Evolutionary conservation across 1,140 invertebrate genomes (phyloP).

Genomic region (Pseudomyrmex dendroicus): DNA sequence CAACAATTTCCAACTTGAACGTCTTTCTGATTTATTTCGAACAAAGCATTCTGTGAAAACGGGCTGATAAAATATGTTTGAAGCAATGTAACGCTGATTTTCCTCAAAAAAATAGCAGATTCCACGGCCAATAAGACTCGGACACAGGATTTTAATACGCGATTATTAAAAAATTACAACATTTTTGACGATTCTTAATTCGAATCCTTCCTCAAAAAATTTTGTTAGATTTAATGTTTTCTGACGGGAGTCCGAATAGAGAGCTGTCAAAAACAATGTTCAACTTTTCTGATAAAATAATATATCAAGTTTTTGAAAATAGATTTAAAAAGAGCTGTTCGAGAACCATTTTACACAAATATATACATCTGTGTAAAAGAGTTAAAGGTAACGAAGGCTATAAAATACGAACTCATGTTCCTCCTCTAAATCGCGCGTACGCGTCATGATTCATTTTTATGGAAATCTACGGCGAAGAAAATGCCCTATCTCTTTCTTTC

Average conservation of each 20-base stretch:
- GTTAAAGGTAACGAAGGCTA: slow-evolving; percentile 29
- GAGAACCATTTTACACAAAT: background rate
- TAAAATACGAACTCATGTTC: slow-evolving; percentile 40
- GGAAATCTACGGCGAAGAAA: slow-evolving; percentile 6
- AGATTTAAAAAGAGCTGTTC: no score
- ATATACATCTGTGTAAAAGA: slow-evolving; percentile 41
- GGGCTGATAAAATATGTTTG: no score
- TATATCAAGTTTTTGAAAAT: no score
- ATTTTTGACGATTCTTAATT: no score
- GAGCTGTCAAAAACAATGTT: no score
- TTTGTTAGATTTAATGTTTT: background rate
- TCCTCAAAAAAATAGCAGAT: no score
- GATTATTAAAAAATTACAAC: no score
- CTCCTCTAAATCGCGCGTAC: slow-evolving; percentile 9
- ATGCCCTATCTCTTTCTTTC: background rate
- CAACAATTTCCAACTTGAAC: slow-evolving; percentile 26
- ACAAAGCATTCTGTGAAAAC: background rate
- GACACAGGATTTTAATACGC: no score
- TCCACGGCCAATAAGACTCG: no score
- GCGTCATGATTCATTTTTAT: slow-evolving; percentile 40
- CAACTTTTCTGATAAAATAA: no score
- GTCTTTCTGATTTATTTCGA: background rate
- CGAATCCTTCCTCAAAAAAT: background rate
- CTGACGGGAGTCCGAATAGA: no score
- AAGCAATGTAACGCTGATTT: no score